A percentile compares a stretch with the other conserved stretches of the same genome.
Evolutionary conservation across 2,113 vertebrate genomes (phyloP).

Genomic region (Nothobranchius kuhntae): DNA sequence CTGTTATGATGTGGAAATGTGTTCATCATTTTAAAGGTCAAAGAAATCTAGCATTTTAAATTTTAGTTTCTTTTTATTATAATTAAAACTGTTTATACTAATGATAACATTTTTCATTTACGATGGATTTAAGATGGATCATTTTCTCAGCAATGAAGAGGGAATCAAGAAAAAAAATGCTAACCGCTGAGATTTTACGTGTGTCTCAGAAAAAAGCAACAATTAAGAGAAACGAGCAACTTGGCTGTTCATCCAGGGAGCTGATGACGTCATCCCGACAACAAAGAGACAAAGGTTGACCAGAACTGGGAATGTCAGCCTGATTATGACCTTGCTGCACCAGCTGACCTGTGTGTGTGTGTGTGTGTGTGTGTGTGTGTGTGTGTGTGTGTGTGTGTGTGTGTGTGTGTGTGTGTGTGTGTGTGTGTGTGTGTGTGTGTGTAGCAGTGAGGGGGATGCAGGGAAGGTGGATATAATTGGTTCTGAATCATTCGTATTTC

Average conservation of each 20-base stretch:
- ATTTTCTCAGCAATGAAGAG: conserved; percentile 17
- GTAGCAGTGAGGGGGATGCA: conserved; percentile 25
- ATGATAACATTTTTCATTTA: conserved; percentile 32
- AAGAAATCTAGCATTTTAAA: neutral
- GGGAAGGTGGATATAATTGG: conserved; percentile 70
- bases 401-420: conserved; percentile 19
- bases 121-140: conserved; percentile 15
- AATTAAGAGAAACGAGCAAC: conserved; percentile 44
- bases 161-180: conserved; percentile 3
- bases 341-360: conserved; percentile 32
- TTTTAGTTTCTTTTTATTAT: neutral
- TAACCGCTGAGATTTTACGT: conserved; percentile 19
- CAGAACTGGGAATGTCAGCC: conserved; percentile 67
- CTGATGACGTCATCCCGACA: conserved; percentile 63
- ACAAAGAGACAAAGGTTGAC: conserved; percentile 76
- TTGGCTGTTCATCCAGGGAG: conserved; percentile 43
- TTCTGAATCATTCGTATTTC: conserved; percentile 76
- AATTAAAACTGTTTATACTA: neutral
- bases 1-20: neutral
- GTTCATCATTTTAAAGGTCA: neutral
- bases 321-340: conserved; percentile 67
- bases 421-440: conserved; percentile 9
- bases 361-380: conserved; percentile 18
- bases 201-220: conserved; percentile 1
- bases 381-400: conserved; percentile 10